A percentile compares a stretch with the other conserved stretches of the same genome.
Evolutionary conservation across 1,140 invertebrate genomes (phyloP).

Genomic region (Whitmania pigra): DNA sequence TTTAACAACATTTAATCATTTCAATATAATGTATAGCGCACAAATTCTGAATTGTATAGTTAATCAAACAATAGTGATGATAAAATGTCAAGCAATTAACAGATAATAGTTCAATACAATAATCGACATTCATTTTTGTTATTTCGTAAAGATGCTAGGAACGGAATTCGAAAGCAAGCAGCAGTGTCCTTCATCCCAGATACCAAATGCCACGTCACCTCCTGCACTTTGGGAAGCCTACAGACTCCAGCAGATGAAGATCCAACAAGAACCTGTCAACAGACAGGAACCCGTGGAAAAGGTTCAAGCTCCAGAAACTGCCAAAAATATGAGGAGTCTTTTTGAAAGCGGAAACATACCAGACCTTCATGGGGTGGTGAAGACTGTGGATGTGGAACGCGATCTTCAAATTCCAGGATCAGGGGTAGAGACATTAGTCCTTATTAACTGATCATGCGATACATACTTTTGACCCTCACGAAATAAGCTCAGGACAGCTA

Average conservation of each 20-base stretch:
- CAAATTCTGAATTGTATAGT: neutral
- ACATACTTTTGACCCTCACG: too few species aligned
- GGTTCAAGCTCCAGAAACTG: constrained; percentile 21
- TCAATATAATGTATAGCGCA: too few species aligned
- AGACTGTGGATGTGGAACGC: constrained; percentile 13
- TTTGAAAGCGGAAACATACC: constrained; percentile 23
- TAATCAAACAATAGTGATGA: constrained; percentile 7
- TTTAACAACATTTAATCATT: too few species aligned
- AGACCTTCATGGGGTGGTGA: constrained; percentile 17
- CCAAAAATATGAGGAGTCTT: constrained; percentile 19
- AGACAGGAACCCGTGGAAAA: constrained; percentile 19
- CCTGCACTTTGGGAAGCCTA: neutral
- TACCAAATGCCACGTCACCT: neutral
- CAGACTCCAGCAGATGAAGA: neutral
- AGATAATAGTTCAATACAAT: neutral
- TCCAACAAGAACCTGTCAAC: constrained; percentile 12
- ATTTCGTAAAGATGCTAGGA: neutral
- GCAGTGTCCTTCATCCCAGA: neutral
- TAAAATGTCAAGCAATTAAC: neutral
- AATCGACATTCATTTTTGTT: neutral
- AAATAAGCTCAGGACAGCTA: too few species aligned
- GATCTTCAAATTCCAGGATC: neutral
- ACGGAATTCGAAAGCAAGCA: neutral
- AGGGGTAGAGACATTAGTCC: neutral
- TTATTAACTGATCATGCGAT: too few species aligned